Base-by-base conservation (phyloP, 2,113 vertebrate species). In the Colinus virginianus region DNA sequence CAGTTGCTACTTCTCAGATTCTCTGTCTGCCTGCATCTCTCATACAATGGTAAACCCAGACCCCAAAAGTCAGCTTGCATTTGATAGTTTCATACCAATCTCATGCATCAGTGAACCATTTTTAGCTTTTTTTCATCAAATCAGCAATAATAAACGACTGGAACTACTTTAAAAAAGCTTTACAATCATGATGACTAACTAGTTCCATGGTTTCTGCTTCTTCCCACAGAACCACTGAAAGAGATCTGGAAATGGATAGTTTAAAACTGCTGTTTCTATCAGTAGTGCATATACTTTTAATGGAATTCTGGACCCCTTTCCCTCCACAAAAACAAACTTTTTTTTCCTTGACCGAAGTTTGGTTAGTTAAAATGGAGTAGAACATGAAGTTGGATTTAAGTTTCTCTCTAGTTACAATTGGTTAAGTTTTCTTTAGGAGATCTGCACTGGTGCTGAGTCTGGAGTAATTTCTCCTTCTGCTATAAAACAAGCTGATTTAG, bases 181-280 rank as follows among this genome's bases (percentile, higher is more conserved):
- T 53, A 55, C 3, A 2, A 26, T 69, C 25, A n/a, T 13, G 34
- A n/a, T 90, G 75, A 79, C 55, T 87, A 78, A 80, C 5, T 8
- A 67, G 32, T n/a, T 90, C 36, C 11, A 3, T 69, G 13, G 26
- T 58, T 94, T 75, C 56, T 90, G 8, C 11, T 32, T 86, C 43
- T 80, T 93, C 88, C 67, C 64, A 78, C 51, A 68, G 76, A 94
- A 85, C 22, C 34, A 28, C 63, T 64, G 40, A 78, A 81, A 85
- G 25, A 90, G 17, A 56, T 85, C 45, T 91, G 69, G 16, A 93
- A 95, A 83, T 34, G 2, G 18, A 8, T 32, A 25, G 14, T 51
- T 76, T 64, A 26, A 95, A 91, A 13, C 8, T 2, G 3, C 8
- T 87, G 7, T 26, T 64, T 86, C 3, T 55, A 23, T 63, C 34